Evolutionary conservation across 2,113 vertebrate species (phyloP).

Genomic region (Grammomys dolichurus): DNA sequence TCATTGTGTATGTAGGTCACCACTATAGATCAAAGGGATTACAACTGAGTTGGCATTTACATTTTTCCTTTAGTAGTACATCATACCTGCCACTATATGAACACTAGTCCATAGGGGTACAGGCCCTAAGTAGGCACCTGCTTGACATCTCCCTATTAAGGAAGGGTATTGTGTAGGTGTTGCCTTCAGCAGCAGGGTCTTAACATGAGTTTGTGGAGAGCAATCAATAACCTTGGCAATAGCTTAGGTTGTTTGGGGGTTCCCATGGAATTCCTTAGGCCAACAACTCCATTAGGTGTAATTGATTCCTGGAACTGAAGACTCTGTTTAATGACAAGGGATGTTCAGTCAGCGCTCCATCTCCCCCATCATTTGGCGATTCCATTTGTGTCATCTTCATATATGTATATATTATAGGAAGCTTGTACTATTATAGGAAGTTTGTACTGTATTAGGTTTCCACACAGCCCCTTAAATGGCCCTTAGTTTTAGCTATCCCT

Average conservation of each 20-base stretch:
- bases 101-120: background rate
- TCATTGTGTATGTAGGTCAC: background rate
- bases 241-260: background rate
- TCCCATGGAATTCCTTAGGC: background rate
- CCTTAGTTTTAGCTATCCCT: background rate
- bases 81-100: background rate
- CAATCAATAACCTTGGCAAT: background rate
- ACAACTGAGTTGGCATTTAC: background rate
- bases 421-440: background rate
- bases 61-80: background rate
- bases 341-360: background rate
- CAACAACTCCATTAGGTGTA: background rate
- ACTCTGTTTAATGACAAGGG: background rate
- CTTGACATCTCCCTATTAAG: background rate
- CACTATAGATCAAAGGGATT: background rate
- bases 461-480: background rate
- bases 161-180: background rate
- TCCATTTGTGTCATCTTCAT: background rate
- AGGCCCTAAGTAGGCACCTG: background rate
- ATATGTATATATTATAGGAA: background rate
- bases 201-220: background rate
- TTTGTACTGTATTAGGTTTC: background rate
- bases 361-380: background rate
- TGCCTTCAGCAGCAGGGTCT: background rate
- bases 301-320: background rate